phyloP scores from a whole-genome alignment of 92 coral and sea anemone genomes.

The Zoanthus solanderi region DNA sequence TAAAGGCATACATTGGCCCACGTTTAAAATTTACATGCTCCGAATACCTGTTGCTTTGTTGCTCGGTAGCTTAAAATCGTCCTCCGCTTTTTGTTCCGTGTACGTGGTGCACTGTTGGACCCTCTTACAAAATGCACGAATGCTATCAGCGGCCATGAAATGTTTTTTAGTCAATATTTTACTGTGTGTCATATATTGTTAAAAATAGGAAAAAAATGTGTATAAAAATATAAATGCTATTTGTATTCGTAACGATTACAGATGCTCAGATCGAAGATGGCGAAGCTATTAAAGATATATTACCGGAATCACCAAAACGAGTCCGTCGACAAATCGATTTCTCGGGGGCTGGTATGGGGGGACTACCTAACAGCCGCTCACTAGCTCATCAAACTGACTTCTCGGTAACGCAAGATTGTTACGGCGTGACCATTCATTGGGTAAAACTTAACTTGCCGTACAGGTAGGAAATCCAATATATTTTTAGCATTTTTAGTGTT shows the following conservation, averaged over 20 bases:
- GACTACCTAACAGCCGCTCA: background rate
- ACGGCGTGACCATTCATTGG: conserved; percentile 89
- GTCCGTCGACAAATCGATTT: conserved; percentile 27
- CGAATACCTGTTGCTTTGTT: no score
- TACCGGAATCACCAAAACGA: conserved; percentile 32
- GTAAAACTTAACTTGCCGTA: conserved; percentile 60
- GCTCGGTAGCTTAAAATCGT: no score
- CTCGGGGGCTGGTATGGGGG: conserved; percentile 43
- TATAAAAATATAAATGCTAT: no score
- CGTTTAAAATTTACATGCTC: no score
- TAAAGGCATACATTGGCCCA: no score
- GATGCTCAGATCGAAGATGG: conserved; percentile 23
- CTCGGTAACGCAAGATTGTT: conserved; percentile 87
- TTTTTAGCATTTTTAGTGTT: background rate
- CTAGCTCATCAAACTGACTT: conserved; percentile 61
- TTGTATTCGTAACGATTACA: background rate
- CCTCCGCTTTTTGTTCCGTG: no score
- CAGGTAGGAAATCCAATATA: conserved; percentile 60
- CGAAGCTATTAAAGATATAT: background rate
- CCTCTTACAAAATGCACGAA: no score
- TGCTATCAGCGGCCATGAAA: no score
- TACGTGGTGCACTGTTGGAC: no score
- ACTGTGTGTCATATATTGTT: no score
- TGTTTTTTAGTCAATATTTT: no score
- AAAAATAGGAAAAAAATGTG: no score